Conservation (phyloP, 2,888 invertebrate species). For the Drosophila mercatorum region DNA sequence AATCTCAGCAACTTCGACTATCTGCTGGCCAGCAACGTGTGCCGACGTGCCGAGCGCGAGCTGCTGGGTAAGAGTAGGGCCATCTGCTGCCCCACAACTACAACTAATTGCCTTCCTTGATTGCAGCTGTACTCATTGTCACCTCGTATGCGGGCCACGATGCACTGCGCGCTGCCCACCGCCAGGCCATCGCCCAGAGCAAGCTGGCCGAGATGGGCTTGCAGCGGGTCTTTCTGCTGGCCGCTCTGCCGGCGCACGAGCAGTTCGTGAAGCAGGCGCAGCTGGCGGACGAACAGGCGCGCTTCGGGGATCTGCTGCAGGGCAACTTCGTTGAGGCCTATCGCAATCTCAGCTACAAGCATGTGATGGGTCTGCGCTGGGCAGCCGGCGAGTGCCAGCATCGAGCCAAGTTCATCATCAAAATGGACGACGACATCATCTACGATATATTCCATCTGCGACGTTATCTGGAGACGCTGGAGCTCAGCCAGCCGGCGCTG, state of each 20-base stretch:
- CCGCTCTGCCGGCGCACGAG: constrained; percentile 86
- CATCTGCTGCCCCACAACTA: not conserved
- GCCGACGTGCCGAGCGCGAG: constrained; percentile 75
- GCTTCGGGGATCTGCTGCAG: constrained; percentile 90
- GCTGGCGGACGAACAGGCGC: constrained; percentile 87
- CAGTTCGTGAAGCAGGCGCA: constrained; percentile 86
- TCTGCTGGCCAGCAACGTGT: constrained; percentile 74
- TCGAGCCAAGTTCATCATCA: constrained; percentile 88
- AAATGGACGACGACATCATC: constrained; percentile 93
- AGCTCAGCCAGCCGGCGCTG: constrained; percentile 76
- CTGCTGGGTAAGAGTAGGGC: constrained; percentile 71
- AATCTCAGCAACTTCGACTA: constrained; percentile 81
- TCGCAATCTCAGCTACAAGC: constrained; percentile 92
- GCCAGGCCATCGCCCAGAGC: constrained; percentile 87
- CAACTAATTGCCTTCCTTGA: not conserved
- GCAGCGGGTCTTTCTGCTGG: constrained; percentile 89
- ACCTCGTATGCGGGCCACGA: constrained; percentile 92
- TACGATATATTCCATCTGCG: constrained; percentile 88
- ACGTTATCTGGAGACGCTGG: constrained; percentile 84
- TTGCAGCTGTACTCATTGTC: constrained; percentile 86
- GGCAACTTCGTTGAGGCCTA: constrained; percentile 92
- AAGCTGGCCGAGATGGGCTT: constrained; percentile 87
- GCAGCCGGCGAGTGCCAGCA: constrained; percentile 87
- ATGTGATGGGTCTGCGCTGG: constrained; percentile 93
- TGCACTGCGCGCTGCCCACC: constrained; percentile 89